Evolutionary conservation across 2,888 invertebrate species (phyloP), one percentile per base, ranked within the genome.

Genomic region (Cistogaster globosa): DNA sequence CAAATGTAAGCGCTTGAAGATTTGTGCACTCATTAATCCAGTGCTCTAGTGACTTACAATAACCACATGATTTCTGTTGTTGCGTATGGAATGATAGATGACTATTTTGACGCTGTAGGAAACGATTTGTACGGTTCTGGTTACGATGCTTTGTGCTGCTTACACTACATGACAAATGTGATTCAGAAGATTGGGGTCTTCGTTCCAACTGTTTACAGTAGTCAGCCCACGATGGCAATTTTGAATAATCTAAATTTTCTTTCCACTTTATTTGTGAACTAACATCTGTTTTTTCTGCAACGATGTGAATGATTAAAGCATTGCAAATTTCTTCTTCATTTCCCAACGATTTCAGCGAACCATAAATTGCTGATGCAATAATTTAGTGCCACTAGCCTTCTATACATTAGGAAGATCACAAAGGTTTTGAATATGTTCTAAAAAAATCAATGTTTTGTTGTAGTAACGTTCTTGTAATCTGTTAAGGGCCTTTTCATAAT

Each of bases 181-280:
- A 55, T 69, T 62, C 74, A 7, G 65, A 32, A 1, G 84, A 83
- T 65, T 85, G 83, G 14, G 79, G 84, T 12, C 74, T 74, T 12
- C 78, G 42, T 20, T 74, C 77, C 7, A 86, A 48, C 11, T 55
- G 36, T 18, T 68, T 65, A 8, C 79, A 55, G 22, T 58, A 86
- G 5, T 72, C 76, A 12, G 20, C 48, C 82, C 80, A 84, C 12
- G 65, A 71, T 16, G 79, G 82, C 22, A 84, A 20, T 22, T 26
- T 74, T 0, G 14, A 53, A 48, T 74, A 87, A 36, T 87, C 81
- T 18, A 85, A 62, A 2, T 60, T 63, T 51, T 82, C 71, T 18
- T 83, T 83, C 79, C 84, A 87, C 42, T 84, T 84, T 12, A 55
- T 67, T 63, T 84, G 55, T 32, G 84, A 80, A 2, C 57, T 58